Conservation (phyloP, 2,888 invertebrate species). For the Heliconius erato region DNA sequence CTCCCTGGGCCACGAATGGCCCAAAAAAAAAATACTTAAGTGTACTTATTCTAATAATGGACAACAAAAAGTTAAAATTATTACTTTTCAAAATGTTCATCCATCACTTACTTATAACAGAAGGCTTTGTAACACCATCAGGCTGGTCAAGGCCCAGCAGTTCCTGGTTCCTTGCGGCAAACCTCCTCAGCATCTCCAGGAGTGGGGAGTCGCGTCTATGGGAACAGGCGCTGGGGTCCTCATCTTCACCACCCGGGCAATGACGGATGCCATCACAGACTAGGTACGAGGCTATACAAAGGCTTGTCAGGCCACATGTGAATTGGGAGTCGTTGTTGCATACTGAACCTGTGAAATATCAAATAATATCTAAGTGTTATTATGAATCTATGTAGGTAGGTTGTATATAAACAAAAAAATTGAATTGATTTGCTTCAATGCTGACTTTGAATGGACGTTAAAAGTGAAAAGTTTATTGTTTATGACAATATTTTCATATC, state of each 20-base stretch:
- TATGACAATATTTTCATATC: no score
- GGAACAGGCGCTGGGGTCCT: conserved; percentile 77
- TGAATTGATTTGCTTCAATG: not conserved
- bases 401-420: not conserved
- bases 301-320: conserved; percentile 73
- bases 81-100: not conserved
- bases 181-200: conserved; percentile 74
- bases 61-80: not conserved
- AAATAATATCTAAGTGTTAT: not conserved
- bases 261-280: conserved; percentile 89
- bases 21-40: not conserved
- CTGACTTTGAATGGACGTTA: not conserved
- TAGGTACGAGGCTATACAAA: conserved; percentile 88
- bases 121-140: conserved; percentile 77
- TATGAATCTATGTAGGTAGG: no score
- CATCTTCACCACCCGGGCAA: conserved; percentile 88
- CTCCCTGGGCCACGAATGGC: no score
- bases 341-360: conserved; percentile 65
- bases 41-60: not conserved
- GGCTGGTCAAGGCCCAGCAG: conserved; percentile 74
- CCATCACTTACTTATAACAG: conserved; percentile 78
- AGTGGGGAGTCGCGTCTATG: conserved; percentile 76
- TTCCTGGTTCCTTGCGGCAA: conserved; percentile 80
- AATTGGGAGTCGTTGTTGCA: conserved; percentile 79
- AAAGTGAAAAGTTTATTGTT: no score